Conservation (phyloP, 2,888 invertebrate genomes). For the Hemaris fuciformis region DNA sequence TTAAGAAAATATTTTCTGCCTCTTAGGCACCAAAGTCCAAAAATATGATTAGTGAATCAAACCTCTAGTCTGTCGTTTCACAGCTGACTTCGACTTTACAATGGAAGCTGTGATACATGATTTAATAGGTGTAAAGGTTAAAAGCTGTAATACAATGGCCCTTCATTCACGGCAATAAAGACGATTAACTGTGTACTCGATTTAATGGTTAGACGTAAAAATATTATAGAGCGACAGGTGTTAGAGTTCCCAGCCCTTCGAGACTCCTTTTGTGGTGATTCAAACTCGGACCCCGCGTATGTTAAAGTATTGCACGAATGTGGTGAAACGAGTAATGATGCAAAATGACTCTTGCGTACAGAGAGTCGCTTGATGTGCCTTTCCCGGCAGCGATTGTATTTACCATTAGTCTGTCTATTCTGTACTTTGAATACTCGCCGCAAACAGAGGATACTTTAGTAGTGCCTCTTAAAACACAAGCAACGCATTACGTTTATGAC, state of each 20-base stretch:
- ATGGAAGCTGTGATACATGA: too few species aligned
- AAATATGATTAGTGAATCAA: too few species aligned
- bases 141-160: constrained; percentile 25
- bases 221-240: constrained; percentile 21
- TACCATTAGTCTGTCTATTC: neutral
- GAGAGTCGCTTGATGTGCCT: neutral
- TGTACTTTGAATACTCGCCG: neutral
- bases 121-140: constrained; percentile 25
- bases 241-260: constrained; percentile 1
- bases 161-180: constrained; percentile 29
- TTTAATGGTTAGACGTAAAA: constrained; percentile 32
- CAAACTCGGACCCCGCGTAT: neutral
- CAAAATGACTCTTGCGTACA: neutral
- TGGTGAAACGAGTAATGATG: neutral
- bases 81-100: too few species aligned
- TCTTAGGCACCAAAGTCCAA: too few species aligned
- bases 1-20: too few species aligned
- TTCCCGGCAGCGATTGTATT: neutral
- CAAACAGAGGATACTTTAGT: neutral
- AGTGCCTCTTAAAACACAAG: neutral
- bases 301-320: neutral
- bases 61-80: too few species aligned
- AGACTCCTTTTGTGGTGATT: constrained; percentile 6
- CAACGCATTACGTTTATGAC: neutral
- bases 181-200: constrained; percentile 28